Evolutionary conservation across 30 jellyfish, hydroid and myxozoan species (phyloP).

Genomic region (Aurelia aurita): DNA sequence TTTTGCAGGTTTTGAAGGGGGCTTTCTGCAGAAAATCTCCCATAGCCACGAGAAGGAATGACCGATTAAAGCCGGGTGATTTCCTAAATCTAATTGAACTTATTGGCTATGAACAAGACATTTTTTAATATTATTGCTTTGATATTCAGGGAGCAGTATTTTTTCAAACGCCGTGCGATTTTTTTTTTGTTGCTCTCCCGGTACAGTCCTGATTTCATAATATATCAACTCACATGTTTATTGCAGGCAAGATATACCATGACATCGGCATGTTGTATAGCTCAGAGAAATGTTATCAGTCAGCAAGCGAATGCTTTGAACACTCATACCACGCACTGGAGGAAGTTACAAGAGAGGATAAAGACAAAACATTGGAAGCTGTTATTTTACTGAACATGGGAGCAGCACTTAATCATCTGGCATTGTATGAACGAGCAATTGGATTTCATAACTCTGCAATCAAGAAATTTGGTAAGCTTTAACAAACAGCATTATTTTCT

Average conservation of each 20-base stretch:
- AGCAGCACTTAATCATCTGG: constrained; percentile 70
- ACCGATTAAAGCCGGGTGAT: too few species aligned
- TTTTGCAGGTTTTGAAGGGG: too few species aligned
- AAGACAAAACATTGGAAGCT: constrained; percentile 73
- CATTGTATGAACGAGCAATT: constrained; percentile 74
- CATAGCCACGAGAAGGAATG: too few species aligned
- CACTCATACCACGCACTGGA: constrained; percentile 79
- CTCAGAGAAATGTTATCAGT: constrained; percentile 81
- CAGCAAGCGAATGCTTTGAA: constrained; percentile 95
- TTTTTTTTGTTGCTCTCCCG: too few species aligned
- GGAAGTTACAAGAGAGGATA: constrained; percentile 23
- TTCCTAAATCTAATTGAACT: too few species aligned
- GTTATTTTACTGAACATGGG: constrained; percentile 84
- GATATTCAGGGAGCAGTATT: too few species aligned
- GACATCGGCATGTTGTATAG: constrained; percentile 91
- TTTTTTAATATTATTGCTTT: too few species aligned
- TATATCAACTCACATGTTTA: not conserved
- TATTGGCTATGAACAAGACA: too few species aligned
- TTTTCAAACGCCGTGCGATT: too few species aligned
- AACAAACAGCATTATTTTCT: too few species aligned
- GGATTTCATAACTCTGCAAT: constrained; percentile 71
- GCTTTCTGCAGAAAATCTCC: too few species aligned
- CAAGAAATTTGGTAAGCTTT: constrained; percentile 70
- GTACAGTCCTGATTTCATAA: too few species aligned
- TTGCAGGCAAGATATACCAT: constrained; percentile 81